Evolutionary conservation across 1,140 invertebrate species (phyloP).

Genomic region (Aphelinus certus): DNA sequence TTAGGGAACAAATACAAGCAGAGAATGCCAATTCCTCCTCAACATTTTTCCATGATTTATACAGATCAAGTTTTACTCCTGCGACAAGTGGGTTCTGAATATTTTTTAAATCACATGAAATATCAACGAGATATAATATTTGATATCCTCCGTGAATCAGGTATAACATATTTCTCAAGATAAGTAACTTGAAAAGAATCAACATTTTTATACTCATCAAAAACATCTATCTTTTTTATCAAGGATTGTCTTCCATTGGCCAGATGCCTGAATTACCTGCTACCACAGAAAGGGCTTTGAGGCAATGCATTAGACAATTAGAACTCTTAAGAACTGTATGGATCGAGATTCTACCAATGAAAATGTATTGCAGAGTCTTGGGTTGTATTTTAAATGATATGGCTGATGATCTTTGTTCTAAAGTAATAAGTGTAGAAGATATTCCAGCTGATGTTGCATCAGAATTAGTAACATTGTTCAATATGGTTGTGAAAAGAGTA

Average conservation of each 20-base stretch:
- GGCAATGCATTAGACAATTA: constrained; percentile 85
- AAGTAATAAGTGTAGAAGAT: constrained; percentile 72
- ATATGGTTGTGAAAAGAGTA: constrained; percentile 66
- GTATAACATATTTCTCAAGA: constrained; percentile 57
- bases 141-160: constrained; percentile 77
- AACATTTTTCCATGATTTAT: constrained; percentile 67
- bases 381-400: constrained; percentile 72
- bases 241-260: constrained; percentile 70
- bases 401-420: constrained; percentile 70
- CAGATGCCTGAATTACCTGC: constrained; percentile 67
- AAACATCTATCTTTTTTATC: constrained; percentile 7
- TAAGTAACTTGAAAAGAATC: neutral
- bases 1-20: constrained; percentile 70
- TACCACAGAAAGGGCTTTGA: constrained; percentile 76
- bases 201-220: neutral
- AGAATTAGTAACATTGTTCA: constrained; percentile 69
- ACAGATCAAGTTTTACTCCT: constrained; percentile 69
- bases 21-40: constrained; percentile 61
- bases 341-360: constrained; percentile 77
- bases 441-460: constrained; percentile 73
- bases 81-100: constrained; percentile 72
- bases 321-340: constrained; percentile 87
- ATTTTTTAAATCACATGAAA: constrained; percentile 77
- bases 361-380: constrained; percentile 75
- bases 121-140: constrained; percentile 78